Conservation (phyloP, 2,113 vertebrate species). For the Oncorhynchus mykiss region DNA sequence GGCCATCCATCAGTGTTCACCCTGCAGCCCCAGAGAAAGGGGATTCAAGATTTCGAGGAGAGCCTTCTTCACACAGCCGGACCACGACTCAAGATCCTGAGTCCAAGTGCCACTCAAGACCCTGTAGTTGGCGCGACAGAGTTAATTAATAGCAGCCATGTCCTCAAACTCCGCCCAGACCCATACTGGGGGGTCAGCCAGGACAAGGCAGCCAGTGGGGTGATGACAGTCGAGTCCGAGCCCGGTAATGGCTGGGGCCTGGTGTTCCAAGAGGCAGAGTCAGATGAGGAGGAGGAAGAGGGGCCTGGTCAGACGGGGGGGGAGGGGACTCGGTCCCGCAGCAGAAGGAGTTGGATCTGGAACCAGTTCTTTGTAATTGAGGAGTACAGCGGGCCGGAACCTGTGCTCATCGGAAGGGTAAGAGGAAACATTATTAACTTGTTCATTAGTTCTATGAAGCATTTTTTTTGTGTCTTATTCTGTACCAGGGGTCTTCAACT, state of each 20-base stretch:
- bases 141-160: slow-evolving; percentile 65
- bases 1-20: slow-evolving; percentile 57
- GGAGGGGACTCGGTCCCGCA: slow-evolving; percentile 75
- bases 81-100: slow-evolving; percentile 37
- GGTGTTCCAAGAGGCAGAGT: slow-evolving; percentile 72
- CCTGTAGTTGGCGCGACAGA: slow-evolving; percentile 55
- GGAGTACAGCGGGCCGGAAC: slow-evolving; percentile 88
- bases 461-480: slow-evolving; percentile 37
- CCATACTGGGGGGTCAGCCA: slow-evolving; percentile 45
- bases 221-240: slow-evolving; percentile 33
- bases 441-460: slow-evolving; percentile 43
- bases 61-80: slow-evolving; percentile 56
- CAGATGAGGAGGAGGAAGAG: slow-evolving; percentile 40
- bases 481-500: background rate
- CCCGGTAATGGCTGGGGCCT: slow-evolving; percentile 57
- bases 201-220: slow-evolving; percentile 20
- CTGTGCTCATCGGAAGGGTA: slow-evolving; percentile 91
- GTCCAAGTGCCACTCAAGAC: slow-evolving; percentile 53
- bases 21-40: slow-evolving; percentile 57
- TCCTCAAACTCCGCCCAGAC: slow-evolving; percentile 75
- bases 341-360: slow-evolving; percentile 92
- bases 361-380: slow-evolving; percentile 95
- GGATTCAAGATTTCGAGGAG: slow-evolving; percentile 53
- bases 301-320: slow-evolving; percentile 22
- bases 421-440: slow-evolving; percentile 56